These are phyloP conservation scores for Ormyrus thymus DNA, from an alignment of 2,888 invertebrate genomes.

Conservation along the genomic window DNA sequence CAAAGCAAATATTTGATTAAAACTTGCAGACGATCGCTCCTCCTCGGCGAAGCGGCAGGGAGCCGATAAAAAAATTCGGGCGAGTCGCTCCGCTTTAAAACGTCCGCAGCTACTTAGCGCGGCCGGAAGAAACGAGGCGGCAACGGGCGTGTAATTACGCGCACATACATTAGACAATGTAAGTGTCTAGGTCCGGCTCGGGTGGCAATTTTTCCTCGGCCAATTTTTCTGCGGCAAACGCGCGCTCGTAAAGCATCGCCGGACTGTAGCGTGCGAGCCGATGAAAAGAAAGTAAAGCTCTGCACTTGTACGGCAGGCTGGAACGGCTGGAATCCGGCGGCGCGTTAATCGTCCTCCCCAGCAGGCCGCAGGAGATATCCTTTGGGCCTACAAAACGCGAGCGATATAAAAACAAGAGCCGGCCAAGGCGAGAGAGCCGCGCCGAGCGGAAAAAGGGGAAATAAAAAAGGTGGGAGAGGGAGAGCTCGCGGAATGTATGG, in stretches of 20 bases:
- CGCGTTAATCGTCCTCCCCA: conserved; percentile 51
- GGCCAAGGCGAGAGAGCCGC: conserved; percentile 40
- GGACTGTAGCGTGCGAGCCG: conserved; percentile 35
- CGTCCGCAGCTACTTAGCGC: neutral
- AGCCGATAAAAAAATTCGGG: conserved; percentile 14
- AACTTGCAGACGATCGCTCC: conserved; percentile 54
- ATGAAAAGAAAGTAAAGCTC: conserved; percentile 55
- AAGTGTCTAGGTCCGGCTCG: neutral
- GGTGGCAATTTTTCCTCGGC: neutral
- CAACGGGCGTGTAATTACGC: conserved; percentile 17
- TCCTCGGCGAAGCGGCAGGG: neutral
- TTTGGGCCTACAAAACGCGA: conserved; percentile 36
- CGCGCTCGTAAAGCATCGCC: conserved; percentile 38
- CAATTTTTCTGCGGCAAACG: conserved; percentile 48
- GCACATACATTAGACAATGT: conserved; percentile 13
- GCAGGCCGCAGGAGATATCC: conserved; percentile 53
- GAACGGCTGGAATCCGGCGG: conserved; percentile 50
- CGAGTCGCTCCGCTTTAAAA: neutral
- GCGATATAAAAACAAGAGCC: conserved; percentile 71
- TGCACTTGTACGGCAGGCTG: conserved; percentile 27
- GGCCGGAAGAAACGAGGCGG: neutral
- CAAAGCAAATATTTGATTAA: conserved; percentile 56
- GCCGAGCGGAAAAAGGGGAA: conserved; percentile 58
- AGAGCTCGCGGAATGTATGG: conserved; percentile 69
- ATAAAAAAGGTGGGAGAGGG: conserved; percentile 56